These are phyloP conservation scores for Euwallacea similis DNA, from an alignment of 1,140 invertebrate species.

Conservation along the genomic window DNA sequence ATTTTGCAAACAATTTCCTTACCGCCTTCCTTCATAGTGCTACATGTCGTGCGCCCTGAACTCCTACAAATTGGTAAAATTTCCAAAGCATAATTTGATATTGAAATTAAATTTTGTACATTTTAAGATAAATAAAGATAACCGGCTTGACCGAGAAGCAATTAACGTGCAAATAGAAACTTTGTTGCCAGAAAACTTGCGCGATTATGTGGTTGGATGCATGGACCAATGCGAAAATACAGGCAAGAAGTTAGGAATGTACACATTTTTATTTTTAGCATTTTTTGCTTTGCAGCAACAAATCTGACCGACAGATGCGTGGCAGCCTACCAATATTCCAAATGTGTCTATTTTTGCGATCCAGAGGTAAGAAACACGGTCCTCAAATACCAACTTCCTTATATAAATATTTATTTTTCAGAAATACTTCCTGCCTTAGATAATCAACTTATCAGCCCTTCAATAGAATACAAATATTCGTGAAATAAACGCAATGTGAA, in stretches of 20 bases:
- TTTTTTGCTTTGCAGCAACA: conserved; percentile 37
- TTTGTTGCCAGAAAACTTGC: conserved; percentile 23
- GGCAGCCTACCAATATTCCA: conserved; percentile 42
- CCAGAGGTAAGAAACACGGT: conserved; percentile 32
- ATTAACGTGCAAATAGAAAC: conserved; percentile 14
- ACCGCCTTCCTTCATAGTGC: conserved; percentile 15
- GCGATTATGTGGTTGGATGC: conserved; percentile 22
- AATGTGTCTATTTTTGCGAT: conserved; percentile 44
- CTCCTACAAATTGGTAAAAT: conserved; percentile 57
- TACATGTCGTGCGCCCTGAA: conserved; percentile 57
- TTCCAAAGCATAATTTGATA: conserved; percentile 5
- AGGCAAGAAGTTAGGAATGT: conserved; percentile 15
- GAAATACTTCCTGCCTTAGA: conserved; percentile 38
- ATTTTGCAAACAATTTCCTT: no score
- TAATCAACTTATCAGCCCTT: neutral
- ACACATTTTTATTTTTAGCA: neutral
- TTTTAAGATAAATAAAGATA: conserved; percentile 40
- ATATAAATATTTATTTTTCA: conserved; percentile 6
- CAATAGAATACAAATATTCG: neutral
- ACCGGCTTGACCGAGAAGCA: conserved; percentile 34
- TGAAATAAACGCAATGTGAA: neutral
- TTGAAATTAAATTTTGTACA: neutral
- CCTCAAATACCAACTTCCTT: neutral
- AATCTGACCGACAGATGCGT: conserved; percentile 42
- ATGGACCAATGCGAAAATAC: conserved; percentile 36